phyloP scores from a whole-genome alignment of 2,113 vertebrate species.

The Dromiciops gliroides region DNA sequence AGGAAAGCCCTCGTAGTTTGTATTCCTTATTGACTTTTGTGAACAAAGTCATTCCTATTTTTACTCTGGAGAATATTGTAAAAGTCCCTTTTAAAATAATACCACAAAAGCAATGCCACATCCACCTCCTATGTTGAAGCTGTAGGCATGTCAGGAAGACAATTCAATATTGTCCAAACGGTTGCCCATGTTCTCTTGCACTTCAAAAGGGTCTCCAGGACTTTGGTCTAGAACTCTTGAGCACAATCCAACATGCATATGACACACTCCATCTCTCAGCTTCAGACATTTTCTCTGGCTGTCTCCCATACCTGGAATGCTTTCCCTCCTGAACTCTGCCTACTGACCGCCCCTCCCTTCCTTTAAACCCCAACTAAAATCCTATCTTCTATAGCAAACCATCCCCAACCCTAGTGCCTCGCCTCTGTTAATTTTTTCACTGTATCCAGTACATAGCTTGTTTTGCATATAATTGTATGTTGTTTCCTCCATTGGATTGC shows the following conservation, averaged over 20 bases:
- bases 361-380: not conserved
- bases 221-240: not conserved
- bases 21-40: slow-evolving; percentile 29
- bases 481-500: not conserved
- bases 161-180: not conserved
- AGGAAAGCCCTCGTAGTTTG: slow-evolving; percentile 6
- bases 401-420: not conserved
- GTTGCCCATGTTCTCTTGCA: not conserved
- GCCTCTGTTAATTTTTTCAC: not conserved
- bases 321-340: not conserved
- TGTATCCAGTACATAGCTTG: not conserved
- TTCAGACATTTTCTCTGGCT: not conserved
- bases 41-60: not conserved
- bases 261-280: not conserved
- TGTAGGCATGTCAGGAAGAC: not conserved
- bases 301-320: not conserved
- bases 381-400: not conserved
- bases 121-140: not conserved
- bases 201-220: not conserved
- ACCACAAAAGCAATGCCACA: not conserved
- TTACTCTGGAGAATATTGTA: not conserved
- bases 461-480: not conserved
- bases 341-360: not conserved
- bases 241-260: not conserved
- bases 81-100: slow-evolving; percentile 5